Conservation (phyloP, 2,888 invertebrate species). For the Neuroscelio doddi region DNA sequence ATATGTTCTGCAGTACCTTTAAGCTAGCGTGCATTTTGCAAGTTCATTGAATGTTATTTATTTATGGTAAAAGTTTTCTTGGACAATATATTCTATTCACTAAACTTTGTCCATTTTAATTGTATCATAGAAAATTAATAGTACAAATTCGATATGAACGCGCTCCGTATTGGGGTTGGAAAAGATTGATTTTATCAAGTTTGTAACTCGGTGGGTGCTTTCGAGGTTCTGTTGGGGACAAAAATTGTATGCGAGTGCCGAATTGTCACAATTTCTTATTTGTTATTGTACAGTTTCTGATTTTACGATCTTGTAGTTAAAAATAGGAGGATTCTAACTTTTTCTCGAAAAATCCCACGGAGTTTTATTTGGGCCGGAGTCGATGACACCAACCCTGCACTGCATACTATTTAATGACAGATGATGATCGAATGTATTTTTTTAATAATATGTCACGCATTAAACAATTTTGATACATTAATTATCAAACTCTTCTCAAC, state of each 20-base stretch:
- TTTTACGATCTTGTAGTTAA: not conserved
- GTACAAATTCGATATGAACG: constrained; percentile 52
- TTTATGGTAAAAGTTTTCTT: constrained; percentile 61
- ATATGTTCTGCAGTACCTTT: constrained; percentile 20
- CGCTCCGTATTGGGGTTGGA: constrained; percentile 23
- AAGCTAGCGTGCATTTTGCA: constrained; percentile 54
- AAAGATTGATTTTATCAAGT: constrained; percentile 4
- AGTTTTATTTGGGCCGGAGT: not conserved
- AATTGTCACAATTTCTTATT: not conserved
- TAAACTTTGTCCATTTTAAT: constrained; percentile 58
- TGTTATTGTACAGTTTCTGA: not conserved
- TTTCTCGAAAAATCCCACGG: not conserved
- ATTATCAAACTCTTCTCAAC: too few species aligned
- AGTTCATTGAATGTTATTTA: constrained; percentile 56
- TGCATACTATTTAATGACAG: constrained; percentile 22
- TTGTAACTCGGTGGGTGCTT: constrained; percentile 18
- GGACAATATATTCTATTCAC: constrained; percentile 62
- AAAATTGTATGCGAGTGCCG: not conserved
- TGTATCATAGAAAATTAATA: constrained; percentile 51
- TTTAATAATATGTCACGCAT: constrained; percentile 47
- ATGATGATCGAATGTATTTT: constrained; percentile 45
- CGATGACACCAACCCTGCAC: constrained; percentile 15
- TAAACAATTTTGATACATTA: too few species aligned
- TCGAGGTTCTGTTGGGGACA: not conserved
- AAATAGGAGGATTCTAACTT: not conserved